Base-by-base conservation (phyloP, 2,113 vertebrate genomes). In the Patagioenas fasciata region DNA sequence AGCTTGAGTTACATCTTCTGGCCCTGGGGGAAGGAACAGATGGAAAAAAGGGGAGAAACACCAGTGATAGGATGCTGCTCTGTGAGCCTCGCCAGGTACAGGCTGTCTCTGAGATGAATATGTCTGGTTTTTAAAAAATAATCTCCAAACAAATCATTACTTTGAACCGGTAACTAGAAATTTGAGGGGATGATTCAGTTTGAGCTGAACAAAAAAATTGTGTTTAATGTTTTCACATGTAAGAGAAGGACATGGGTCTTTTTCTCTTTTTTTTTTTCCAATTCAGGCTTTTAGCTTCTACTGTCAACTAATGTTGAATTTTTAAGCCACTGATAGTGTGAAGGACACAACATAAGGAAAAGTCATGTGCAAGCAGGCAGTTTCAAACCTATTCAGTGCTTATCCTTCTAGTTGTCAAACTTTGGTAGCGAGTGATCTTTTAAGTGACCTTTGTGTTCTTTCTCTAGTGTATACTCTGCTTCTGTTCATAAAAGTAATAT, bases 11-110 rank as follows among this genome's bases (percentile, higher is more conserved):
- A 5, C 24, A 18, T 29, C 17, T 42, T 44, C 20, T 62, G 20
- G 16, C 53, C 56, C 31, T 57, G 34, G 13, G 9, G 36, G 34
- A 71, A 60, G 17, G 12, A 36, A 14, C 11, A 20, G 18, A 4
- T 5, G 24, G 38, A 44, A 51, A 69, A 56, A 50, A n/a, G 13
- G 5, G 5, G 9, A 20, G 3, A 19, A 34, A 5, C 3, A 18
- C 20, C 0, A 0, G 6, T 47, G 31, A 6, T 32, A 21, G 0
- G 4, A 11, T 57, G 21, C 57, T 65, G 29, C 38, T 82, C 38
- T 67, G n/a, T 44, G 17, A 48, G 58, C 31, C 40, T 70, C 19
- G 3, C 5, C 10, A 9, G 32, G 31, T 58, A 23, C 60, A 36
- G 36, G 7, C 25, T 56, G 13, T 28, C 32, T 57, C 25, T n/a